phyloP scores from a whole-genome alignment of 1,140 invertebrate species.

The Leptinotarsa defecta region DNA sequence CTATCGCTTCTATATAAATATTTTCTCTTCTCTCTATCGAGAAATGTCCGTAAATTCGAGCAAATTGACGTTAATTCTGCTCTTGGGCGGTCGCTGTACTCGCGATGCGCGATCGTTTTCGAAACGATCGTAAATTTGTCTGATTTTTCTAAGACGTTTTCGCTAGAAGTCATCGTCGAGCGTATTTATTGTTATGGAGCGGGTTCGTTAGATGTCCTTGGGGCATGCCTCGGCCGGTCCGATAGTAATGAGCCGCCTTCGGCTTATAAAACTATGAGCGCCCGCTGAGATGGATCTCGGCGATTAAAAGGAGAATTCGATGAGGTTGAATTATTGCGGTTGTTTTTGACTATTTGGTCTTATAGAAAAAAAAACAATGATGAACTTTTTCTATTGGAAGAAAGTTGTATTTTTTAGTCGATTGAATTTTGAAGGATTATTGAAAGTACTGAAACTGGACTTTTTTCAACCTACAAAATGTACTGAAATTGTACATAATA shows the following conservation, averaged over 20 bases:
- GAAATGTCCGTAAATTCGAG: slow-evolving; percentile 8
- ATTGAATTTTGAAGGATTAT: no score
- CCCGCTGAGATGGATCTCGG: no score
- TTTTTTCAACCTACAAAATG: no score
- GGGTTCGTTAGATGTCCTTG: slow-evolving; percentile 7
- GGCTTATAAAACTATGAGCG: not conserved
- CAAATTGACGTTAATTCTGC: slow-evolving; percentile 8
- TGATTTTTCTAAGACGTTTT: not conserved
- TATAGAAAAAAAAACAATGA: no score
- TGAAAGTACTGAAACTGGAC: no score
- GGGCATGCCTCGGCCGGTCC: not conserved
- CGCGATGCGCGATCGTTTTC: not conserved
- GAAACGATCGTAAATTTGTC: not conserved
- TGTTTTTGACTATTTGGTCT: no score
- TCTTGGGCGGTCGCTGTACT: not conserved
- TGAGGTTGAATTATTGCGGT: no score
- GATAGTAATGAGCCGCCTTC: not conserved
- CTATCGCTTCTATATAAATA: slow-evolving; percentile 4
- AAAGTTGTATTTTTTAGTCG: no score
- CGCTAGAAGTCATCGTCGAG: not conserved
- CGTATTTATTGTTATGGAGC: slow-evolving; percentile 3
- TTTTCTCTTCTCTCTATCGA: slow-evolving; percentile 6
- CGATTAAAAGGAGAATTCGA: no score
- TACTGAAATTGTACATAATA: no score
- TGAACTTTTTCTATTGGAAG: no score